A percentile compares a stretch with the other conserved stretches of the same genome.
phyloP scores from a whole-genome alignment of 2,888 invertebrate species.

The Ichneumoninae sp. region DNA sequence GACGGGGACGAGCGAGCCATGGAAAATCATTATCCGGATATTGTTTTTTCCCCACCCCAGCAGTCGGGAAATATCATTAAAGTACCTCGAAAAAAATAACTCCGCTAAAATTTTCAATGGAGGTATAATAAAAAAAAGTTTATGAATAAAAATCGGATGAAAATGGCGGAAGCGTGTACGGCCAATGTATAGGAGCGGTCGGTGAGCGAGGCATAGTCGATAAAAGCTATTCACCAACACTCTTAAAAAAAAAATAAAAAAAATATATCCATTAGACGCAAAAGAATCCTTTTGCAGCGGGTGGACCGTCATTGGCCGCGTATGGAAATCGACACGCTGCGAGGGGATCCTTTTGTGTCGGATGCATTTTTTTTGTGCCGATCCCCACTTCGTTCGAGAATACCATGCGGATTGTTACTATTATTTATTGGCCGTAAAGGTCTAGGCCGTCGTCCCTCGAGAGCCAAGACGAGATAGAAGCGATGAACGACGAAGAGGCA shows the following conservation, averaged over 20 bases:
- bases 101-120: background rate
- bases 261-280: background rate
- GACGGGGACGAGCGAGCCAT: background rate
- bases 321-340: background rate
- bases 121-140: background rate
- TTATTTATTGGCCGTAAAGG: too few species aligned
- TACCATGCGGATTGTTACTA: background rate
- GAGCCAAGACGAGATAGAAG: too few species aligned
- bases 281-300: background rate
- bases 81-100: conserved; percentile 13
- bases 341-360: background rate
- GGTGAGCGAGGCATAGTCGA: background rate
- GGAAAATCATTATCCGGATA: conserved; percentile 13
- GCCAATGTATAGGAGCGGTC: background rate
- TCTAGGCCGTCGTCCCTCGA: too few species aligned
- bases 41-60: background rate
- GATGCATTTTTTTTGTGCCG: background rate
- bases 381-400: background rate
- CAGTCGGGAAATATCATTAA: background rate
- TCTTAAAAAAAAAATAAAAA: background rate
- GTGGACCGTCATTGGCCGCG: background rate
- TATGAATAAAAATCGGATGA: conserved; percentile 17
- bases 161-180: conserved; percentile 1
- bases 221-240: conserved; percentile 16
- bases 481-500: too few species aligned